Conservation (phyloP, 2,797 vertebrate species). For the Columba guinea region DNA sequence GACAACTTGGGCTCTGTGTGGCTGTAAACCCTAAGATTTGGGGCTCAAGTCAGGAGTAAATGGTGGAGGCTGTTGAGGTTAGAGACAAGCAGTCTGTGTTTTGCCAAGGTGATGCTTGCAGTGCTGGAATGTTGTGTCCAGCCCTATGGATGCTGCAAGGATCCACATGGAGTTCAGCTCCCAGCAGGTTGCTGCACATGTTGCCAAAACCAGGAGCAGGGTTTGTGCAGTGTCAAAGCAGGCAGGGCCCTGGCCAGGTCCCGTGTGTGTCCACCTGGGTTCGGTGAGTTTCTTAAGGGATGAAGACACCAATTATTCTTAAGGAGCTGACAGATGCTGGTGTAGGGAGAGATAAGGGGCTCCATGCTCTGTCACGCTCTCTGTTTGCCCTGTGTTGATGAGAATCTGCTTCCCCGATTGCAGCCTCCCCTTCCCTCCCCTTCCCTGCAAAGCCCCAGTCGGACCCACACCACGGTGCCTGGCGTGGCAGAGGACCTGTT, state of each 20-base stretch:
- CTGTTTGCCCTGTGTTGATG: background rate
- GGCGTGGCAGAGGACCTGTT: background rate
- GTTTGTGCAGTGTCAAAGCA: background rate
- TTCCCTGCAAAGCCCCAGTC: background rate
- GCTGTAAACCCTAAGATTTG: background rate
- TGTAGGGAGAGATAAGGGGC: background rate
- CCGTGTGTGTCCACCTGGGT: background rate
- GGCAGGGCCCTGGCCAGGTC: background rate
- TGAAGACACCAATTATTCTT: background rate
- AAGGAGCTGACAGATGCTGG: background rate
- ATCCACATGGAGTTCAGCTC: background rate
- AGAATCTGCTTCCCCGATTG: background rate
- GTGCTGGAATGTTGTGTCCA: background rate
- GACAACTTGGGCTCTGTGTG: background rate
- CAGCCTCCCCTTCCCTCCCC: background rate
- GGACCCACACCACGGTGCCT: background rate
- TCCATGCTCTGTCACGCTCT: accelerated
- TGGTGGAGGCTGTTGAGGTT: background rate
- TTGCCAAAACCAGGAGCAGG: background rate
- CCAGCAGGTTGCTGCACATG: background rate
- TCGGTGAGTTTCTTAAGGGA: background rate
- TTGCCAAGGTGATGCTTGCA: background rate
- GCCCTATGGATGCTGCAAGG: background rate
- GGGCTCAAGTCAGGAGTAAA: background rate
- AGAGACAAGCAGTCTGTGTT: background rate